Evolutionary conservation across 2,113 vertebrate species (phyloP).

Genomic region (Aldabrachelys gigantea): DNA sequence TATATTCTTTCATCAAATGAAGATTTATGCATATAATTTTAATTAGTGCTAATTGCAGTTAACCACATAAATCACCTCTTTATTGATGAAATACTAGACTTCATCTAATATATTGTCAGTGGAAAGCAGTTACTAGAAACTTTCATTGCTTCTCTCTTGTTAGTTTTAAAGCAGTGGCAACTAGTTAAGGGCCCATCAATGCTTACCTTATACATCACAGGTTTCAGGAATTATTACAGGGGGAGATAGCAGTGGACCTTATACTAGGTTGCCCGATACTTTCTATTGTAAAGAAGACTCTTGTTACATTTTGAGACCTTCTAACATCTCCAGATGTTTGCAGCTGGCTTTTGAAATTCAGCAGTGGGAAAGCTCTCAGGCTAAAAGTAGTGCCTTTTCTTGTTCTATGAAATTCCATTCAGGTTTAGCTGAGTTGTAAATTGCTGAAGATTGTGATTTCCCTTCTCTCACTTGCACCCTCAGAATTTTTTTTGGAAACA

Average conservation of each 20-base stretch:
- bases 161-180: neutral
- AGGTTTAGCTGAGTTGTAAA: neutral
- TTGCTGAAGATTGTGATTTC: neutral
- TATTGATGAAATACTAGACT: neutral
- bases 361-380: neutral
- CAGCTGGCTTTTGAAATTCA: neutral
- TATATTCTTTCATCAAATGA: neutral
- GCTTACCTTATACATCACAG: neutral
- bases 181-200: neutral
- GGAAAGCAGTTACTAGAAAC: too few relatives aligned
- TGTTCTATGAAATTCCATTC: neutral
- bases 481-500: neutral
- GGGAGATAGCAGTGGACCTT: neutral
- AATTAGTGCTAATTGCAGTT: neutral
- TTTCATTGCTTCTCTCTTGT: neutral
- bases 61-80: neutral
- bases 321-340: neutral
- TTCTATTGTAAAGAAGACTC: neutral
- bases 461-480: neutral
- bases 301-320: neutral
- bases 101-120: neutral
- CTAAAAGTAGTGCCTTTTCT: neutral
- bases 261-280: neutral
- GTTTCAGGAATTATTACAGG: neutral
- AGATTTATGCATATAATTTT: neutral